Evolutionary conservation across 2,797 vertebrate genomes (phyloP).

Genomic region (Meriones psammophilus): DNA sequence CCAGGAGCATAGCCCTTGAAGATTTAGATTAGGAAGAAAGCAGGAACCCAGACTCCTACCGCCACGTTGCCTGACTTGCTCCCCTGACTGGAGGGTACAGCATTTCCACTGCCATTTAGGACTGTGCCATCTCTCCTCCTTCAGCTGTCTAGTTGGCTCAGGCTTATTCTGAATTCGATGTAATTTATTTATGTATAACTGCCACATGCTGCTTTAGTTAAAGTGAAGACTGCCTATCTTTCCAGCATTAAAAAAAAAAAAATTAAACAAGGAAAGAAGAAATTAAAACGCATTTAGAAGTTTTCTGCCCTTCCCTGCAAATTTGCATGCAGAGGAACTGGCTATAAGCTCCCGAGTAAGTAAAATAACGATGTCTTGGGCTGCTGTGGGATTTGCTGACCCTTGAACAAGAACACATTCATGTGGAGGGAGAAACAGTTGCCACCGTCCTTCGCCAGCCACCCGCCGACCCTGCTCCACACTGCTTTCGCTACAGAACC

Average conservation of each 20-base stretch:
- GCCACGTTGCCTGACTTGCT: background rate
- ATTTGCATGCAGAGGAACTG: background rate
- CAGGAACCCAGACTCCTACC: background rate
- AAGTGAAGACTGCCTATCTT: slow-evolving; percentile 18
- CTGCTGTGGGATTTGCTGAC: background rate
- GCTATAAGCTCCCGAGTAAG: background rate
- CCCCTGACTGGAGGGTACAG: background rate
- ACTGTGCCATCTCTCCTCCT: background rate
- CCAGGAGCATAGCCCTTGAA: background rate
- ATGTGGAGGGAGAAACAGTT: background rate
- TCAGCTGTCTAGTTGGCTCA: background rate
- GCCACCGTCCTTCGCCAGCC: background rate
- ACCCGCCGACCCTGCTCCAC: background rate
- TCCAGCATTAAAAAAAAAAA: slow-evolving; percentile 1
- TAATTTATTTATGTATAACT: slow-evolving; percentile 42
- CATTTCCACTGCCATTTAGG: background rate
- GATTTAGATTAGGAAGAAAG: slow-evolving; percentile 25
- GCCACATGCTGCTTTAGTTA: slow-evolving; percentile 18
- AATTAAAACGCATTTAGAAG: slow-evolving; percentile 42
- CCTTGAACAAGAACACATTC: slow-evolving; percentile 16
- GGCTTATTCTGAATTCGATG: slow-evolving; percentile 15
- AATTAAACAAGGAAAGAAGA: slow-evolving; percentile 9
- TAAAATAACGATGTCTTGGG: background rate
- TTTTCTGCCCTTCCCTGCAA: slow-evolving; percentile 25
- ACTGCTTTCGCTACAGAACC: background rate